Evolutionary conservation across 2,888 invertebrate species (phyloP).

Genomic region (Adineta ricciae): DNA sequence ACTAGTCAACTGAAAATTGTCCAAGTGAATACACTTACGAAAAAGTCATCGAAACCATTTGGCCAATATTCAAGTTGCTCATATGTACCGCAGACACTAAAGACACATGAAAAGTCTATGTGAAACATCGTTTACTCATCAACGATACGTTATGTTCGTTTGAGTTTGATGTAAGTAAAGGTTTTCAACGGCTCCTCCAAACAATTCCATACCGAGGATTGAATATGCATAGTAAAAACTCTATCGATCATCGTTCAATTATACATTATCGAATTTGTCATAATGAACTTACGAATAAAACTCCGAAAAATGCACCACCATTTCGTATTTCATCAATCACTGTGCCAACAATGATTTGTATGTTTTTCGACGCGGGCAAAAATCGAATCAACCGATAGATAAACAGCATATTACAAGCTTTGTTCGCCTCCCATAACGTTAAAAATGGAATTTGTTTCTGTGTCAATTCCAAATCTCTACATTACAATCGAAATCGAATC

Average conservation of each 20-base stretch:
- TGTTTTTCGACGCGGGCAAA: neutral
- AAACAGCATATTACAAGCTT: neutral
- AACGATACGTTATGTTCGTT: neutral
- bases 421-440: neutral
- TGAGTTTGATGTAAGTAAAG: neutral
- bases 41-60: constrained; percentile 49
- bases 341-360: neutral
- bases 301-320: neutral
- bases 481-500: neutral
- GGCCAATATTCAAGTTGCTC: constrained; percentile 47
- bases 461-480: neutral
- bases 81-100: constrained; percentile 38
- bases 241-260: neutral
- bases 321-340: constrained; percentile 4
- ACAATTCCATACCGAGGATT: constrained; percentile 40
- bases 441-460: neutral
- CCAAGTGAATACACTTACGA: constrained; percentile 38
- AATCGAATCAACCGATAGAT: neutral
- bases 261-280: neutral
- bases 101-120: neutral
- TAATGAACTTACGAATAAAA: neutral
- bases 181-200: constrained; percentile 39
- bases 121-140: neutral
- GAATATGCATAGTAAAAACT: neutral
- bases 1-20: too few species aligned